Evolutionary conservation across 2,797 vertebrate genomes (phyloP).

Genomic region (Manis crassicaudata): DNA sequence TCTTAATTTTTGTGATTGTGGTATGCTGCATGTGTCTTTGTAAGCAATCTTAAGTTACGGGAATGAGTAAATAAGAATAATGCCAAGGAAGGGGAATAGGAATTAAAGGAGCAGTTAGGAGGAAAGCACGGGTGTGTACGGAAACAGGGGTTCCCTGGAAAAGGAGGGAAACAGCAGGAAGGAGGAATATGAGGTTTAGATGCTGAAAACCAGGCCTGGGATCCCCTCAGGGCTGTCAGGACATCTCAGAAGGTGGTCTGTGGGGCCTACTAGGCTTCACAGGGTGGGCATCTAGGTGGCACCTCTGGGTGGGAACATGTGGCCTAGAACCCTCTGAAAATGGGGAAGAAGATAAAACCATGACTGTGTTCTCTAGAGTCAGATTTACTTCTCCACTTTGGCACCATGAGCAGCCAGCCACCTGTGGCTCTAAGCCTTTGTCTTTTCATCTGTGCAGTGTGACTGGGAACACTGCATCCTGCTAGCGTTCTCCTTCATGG

Average conservation of each 20-base stretch:
- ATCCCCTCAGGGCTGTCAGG: background rate
- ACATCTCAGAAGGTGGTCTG: background rate
- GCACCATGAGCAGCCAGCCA: accelerated
- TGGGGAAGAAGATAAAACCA: background rate
- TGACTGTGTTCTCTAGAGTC: background rate
- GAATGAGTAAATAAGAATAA: no score
- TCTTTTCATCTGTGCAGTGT: background rate
- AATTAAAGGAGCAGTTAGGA: background rate
- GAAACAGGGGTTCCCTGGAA: background rate
- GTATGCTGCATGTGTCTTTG: background rate
- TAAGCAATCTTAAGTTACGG: background rate
- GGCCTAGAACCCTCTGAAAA: background rate
- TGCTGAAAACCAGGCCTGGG: background rate
- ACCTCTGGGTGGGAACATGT: background rate
- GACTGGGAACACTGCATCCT: accelerated
- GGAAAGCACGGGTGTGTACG: background rate
- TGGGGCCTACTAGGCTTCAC: background rate
- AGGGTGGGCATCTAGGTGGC: background rate
- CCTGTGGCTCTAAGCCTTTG: background rate
- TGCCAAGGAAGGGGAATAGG: background rate
- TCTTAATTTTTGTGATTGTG: background rate
- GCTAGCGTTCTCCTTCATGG: background rate
- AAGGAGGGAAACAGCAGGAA: background rate
- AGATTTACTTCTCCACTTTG: background rate
- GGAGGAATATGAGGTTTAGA: background rate